Percentiles rank a stretch among this genome's conserved stretches.
Evolutionary conservation across 2,797 vertebrate species (phyloP).

Genomic region (Dendrocincla tyrannina): DNA sequence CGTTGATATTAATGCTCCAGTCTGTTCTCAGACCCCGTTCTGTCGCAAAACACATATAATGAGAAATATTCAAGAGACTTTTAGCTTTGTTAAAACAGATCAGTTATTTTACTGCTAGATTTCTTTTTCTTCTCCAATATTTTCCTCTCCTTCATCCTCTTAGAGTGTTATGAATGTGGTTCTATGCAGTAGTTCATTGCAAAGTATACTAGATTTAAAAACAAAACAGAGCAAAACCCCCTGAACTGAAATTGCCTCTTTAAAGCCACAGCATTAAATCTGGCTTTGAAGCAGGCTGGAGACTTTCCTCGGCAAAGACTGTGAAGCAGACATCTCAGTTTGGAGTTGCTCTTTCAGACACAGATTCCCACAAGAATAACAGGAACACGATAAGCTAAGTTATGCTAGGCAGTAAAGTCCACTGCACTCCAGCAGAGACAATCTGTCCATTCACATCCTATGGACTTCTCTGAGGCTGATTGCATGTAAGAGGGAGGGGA

Average conservation of each 20-base stretch:
- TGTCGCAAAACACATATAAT: not conserved
- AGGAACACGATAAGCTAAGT: slow-evolving; percentile 6
- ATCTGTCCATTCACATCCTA: not conserved
- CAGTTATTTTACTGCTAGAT: not conserved
- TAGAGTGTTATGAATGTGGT: not conserved
- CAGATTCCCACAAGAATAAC: not conserved
- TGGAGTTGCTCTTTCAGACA: slow-evolving; percentile 20
- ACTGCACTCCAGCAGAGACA: not conserved
- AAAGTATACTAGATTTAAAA: not conserved
- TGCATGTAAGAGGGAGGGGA: not conserved
- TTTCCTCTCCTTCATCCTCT: not conserved
- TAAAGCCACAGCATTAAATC: not conserved
- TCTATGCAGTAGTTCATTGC: not conserved
- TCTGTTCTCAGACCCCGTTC: not conserved
- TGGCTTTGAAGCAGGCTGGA: not conserved
- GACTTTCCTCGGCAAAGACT: slow-evolving; percentile 5
- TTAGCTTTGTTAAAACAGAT: not conserved
- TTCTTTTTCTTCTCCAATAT: not conserved
- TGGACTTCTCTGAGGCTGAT: not conserved
- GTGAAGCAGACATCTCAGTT: not conserved
- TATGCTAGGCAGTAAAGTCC: not conserved
- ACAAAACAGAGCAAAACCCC: not conserved
- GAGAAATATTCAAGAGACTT: not conserved
- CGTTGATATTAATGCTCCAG: not conserved
- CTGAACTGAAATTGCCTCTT: not conserved